phyloP scores from a whole-genome alignment of 1,140 invertebrate species.

The Aphelenchoides avenae region DNA sequence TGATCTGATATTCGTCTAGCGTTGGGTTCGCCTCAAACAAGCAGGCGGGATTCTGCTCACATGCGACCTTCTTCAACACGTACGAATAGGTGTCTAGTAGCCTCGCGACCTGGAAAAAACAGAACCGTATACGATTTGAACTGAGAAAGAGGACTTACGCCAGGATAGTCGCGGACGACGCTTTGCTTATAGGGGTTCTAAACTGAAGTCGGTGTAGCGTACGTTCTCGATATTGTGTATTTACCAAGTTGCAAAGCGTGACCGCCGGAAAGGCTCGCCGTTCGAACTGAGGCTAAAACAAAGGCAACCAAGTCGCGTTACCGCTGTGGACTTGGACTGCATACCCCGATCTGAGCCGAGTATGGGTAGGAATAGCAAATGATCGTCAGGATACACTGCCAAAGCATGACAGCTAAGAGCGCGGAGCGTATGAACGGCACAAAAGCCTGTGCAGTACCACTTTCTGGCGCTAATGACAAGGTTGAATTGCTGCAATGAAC shows the following conservation, averaged over 20 bases:
- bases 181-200: too few species aligned
- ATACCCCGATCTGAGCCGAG: conserved; percentile 33
- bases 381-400: conserved; percentile 34
- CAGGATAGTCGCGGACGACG: conserved; percentile 18
- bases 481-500: conserved; percentile 29
- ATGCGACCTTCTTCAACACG: conserved; percentile 24
- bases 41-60: conserved; percentile 18
- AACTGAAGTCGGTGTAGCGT: too few species aligned
- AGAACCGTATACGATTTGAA: too few species aligned
- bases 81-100: conserved; percentile 33
- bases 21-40: conserved; percentile 16
- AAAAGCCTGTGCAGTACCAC: conserved; percentile 32
- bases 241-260: conserved; percentile 38
- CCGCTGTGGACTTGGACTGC: background rate
- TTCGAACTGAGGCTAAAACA: conserved; percentile 41
- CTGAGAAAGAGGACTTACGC: background rate
- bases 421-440: conserved; percentile 39
- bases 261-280: conserved; percentile 35
- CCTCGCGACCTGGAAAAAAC: conserved; percentile 21
- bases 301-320: background rate
- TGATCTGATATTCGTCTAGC: conserved; percentile 18
- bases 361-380: conserved; percentile 40
- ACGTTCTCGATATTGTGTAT: too few species aligned
- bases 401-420: conserved; percentile 25
- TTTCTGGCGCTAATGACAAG: conserved; percentile 28